Percentiles rank a stretch among this genome's conserved stretches.
These are phyloP conservation scores for Nycticryphes semicollaris DNA, from an alignment of 2,113 vertebrate species.

Conservation along the genomic window DNA sequence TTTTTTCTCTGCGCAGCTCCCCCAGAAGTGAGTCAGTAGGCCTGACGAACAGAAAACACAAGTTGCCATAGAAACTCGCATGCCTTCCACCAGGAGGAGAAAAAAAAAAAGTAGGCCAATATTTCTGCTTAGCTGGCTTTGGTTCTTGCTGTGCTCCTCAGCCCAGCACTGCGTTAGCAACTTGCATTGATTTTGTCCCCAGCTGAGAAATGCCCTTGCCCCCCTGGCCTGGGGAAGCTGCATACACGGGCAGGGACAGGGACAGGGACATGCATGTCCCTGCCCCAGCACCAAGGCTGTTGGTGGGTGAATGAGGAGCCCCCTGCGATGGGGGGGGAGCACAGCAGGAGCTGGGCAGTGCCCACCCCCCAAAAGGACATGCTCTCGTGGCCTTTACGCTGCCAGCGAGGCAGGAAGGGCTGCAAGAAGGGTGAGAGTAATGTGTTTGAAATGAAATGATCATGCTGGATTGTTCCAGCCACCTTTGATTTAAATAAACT, in stretches of 20 bases:
- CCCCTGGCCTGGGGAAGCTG: neutral
- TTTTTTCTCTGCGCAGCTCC: conserved; percentile 13
- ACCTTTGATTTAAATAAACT: neutral
- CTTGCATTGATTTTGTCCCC: neutral
- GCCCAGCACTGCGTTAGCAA: neutral
- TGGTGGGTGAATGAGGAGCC: conserved; percentile 19
- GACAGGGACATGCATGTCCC: neutral
- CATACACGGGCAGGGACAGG: neutral
- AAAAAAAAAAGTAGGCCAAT: conserved; percentile 69
- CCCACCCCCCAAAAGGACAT: neutral
- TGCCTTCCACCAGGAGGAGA: conserved; percentile 65
- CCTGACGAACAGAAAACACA: conserved; percentile 67
- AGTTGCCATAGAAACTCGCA: conserved; percentile 79
- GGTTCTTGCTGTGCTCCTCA: neutral
- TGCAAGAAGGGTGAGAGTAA: neutral
- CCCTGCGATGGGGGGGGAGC: neutral
- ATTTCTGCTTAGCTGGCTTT: conserved; percentile 77
- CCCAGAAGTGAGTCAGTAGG: conserved; percentile 69
- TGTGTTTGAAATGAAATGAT: neutral
- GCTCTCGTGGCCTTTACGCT: neutral
- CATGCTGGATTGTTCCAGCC: neutral
- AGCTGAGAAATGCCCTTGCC: fast-evolving
- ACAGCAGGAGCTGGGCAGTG: neutral
- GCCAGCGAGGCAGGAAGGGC: neutral
- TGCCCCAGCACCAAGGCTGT: conserved; percentile 12